A percentile compares a stretch with the other conserved stretches of the same genome.
phyloP scores from a whole-genome alignment of 2,113 vertebrate species.

The Coracopsis vasa region DNA sequence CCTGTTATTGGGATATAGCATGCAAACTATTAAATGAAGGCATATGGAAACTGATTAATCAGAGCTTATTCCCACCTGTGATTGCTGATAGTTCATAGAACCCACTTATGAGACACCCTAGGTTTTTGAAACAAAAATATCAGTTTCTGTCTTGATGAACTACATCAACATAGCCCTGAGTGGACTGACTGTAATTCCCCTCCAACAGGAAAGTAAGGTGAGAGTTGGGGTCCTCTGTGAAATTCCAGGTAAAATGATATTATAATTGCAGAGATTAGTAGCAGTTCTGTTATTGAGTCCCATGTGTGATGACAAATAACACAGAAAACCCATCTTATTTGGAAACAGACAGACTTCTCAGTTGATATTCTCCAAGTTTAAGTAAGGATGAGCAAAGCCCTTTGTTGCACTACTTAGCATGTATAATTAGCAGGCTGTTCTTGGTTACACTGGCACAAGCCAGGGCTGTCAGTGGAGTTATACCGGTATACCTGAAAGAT shows the following conservation, averaged over 20 bases:
- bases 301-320: not conserved
- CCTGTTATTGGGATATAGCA: not conserved
- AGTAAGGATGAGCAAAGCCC: rapidly evolving
- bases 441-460: not conserved
- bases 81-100: not conserved
- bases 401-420: not conserved
- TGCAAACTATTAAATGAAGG: not conserved
- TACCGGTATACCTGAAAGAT: not conserved
- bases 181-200: not conserved
- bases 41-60: not conserved
- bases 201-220: not conserved
- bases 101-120: not conserved
- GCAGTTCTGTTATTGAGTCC: not conserved
- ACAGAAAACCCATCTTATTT: not conserved
- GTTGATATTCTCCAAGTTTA: not conserved
- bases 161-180: not conserved
- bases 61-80: not conserved
- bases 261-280: not conserved
- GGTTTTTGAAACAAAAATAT: not conserved
- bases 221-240: not conserved
- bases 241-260: not conserved
- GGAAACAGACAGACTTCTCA: not conserved
- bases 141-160: not conserved
- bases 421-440: not conserved
- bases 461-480: not conserved